Conservation (phyloP, 2,113 vertebrate genomes). For the Ceyx melanurus region DNA sequence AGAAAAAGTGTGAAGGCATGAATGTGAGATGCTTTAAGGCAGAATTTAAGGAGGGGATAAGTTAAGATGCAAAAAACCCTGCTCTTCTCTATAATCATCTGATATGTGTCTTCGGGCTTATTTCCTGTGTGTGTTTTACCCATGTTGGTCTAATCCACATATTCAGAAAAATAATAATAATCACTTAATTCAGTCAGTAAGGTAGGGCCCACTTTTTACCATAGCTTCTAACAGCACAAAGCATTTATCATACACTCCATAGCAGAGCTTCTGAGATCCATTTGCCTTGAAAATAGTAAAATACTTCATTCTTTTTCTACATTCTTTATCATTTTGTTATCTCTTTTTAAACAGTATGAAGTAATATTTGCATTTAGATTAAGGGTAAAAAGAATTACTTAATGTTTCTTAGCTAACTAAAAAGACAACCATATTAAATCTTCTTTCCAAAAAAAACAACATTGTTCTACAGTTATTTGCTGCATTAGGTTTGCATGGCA, state of each 20-base stretch:
- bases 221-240: neutral
- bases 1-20: neutral
- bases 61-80: neutral
- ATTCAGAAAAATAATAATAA: neutral
- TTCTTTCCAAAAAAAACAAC: neutral
- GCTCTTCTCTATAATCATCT: neutral
- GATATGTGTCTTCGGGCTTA: neutral
- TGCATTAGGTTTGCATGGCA: neutral
- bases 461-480: neutral
- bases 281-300: neutral
- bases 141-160: neutral
- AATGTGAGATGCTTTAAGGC: neutral
- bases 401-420: neutral
- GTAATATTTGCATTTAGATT: neutral
- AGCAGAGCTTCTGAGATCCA: neutral
- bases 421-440: neutral
- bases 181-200: neutral
- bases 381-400: neutral
- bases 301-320: neutral
- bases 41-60: neutral
- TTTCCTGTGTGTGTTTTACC: neutral
- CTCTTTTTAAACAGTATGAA: neutral
- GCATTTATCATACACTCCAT: neutral
- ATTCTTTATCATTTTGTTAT: neutral
- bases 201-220: neutral